These are phyloP conservation scores for Lagorchestes hirsutus DNA, from an alignment of 2,797 vertebrate species.

Conservation along the genomic window DNA sequence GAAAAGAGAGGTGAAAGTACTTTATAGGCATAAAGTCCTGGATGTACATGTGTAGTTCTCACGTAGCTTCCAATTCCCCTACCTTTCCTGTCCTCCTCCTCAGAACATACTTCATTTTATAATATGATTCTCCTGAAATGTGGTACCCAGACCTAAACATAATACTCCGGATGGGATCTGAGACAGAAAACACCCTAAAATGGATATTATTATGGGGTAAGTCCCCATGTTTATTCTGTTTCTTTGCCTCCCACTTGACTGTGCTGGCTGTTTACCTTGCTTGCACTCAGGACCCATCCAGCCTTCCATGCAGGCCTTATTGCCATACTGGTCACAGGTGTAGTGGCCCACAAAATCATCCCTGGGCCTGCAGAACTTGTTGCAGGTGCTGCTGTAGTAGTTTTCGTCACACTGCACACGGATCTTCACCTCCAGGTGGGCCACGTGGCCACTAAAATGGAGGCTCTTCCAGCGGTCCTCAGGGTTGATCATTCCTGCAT, in stretches of 20 bases:
- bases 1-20: neutral
- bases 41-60: neutral
- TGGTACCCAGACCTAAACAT: neutral
- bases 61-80: neutral
- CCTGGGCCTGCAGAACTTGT: conserved; percentile 94
- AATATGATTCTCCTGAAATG: neutral
- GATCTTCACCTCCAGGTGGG: conserved; percentile 91
- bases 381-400: conserved; percentile 95
- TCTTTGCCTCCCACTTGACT: neutral
- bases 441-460: conserved; percentile 87
- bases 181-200: neutral
- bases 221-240: neutral
- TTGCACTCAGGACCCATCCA: conserved; percentile 94
- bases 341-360: conserved; percentile 97
- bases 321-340: conserved; percentile 93
- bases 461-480: conserved; percentile 92
- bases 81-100: neutral
- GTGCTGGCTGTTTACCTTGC: conserved; percentile 85
- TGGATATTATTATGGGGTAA: neutral
- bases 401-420: conserved; percentile 93
- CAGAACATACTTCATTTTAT: neutral
- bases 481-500: conserved; percentile 93
- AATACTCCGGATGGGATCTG: neutral
- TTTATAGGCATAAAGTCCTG: neutral
- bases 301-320: conserved; percentile 95